Evolutionary conservation across 2,888 invertebrate genomes (phyloP).

Genomic region (Xestoiulus laeticollis): DNA sequence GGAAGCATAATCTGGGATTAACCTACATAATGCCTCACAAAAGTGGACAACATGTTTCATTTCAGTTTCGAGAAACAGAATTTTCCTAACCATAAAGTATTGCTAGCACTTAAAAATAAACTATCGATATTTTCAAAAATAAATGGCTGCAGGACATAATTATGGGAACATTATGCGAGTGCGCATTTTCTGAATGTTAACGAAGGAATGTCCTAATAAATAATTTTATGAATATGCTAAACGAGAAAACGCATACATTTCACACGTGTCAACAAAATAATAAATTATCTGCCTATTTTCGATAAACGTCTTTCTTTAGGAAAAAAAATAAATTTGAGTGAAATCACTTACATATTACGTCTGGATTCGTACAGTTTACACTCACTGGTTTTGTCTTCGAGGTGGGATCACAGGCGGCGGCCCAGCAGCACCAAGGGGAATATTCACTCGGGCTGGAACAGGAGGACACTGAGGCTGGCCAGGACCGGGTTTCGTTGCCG

Average conservation of each 20-base stretch:
- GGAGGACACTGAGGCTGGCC: constrained; percentile 63
- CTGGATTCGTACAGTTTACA: background rate
- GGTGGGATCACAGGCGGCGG: constrained; percentile 47
- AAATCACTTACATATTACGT: constrained; percentile 35
- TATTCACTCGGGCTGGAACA: constrained; percentile 62
- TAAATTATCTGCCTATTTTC: background rate
- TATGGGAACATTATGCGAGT: background rate
- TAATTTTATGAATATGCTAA: background rate
- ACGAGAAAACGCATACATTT: background rate
- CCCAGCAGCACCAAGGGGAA: background rate
- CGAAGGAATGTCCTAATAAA: background rate
- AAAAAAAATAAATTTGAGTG: background rate
- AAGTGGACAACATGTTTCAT: background rate
- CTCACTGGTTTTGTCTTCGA: constrained; percentile 46
- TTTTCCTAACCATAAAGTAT: background rate
- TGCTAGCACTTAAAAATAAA: background rate
- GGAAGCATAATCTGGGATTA: background rate
- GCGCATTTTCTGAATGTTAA: background rate
- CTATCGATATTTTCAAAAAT: no score
- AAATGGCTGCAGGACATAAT: background rate
- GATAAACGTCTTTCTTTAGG: background rate
- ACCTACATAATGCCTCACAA: background rate
- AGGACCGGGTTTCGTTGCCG: constrained; percentile 58
- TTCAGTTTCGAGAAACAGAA: no score
- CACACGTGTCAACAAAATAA: background rate